Base-by-base conservation (phyloP, 2,888 invertebrate genomes). In the Drosophila meridiana region DNA sequence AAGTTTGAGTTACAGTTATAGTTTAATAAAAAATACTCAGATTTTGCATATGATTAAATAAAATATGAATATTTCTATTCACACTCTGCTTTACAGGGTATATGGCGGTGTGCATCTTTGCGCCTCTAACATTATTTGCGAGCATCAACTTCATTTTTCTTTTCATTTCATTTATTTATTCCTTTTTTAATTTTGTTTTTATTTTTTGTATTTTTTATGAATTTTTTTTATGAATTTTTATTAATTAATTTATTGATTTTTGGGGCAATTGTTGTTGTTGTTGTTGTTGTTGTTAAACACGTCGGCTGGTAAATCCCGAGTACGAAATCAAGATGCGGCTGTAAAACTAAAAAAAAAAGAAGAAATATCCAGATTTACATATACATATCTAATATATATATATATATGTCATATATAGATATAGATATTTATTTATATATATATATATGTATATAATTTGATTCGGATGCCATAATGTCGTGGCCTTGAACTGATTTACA, bases 191-290 rank as follows among this genome's bases (percentile, higher is more conserved):
- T 34, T 50, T 50, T 32, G 5, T 9, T 50, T n/a, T n/a, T 3
- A 42, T 36, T 36, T 36, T 4, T 38, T 13, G 11, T 36, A 8
- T 7, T 7, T 38, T 38, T 38, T 38, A 4, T 38, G 20, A 20
- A 20, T 20, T 4, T 32, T 50, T 50, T 20, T 34, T 45, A 62
- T 68, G 56, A 53, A 61, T 71, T 69, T 84, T 84, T 74, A 82
- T 78, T 80, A 85, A 80, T 80, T 76, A 69, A 82, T 85, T 87
- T 87, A 81, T 87, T 84, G 84, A 78, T 76, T 78, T 86, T 83
- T 70, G 53, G 60, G 58, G 74, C 78, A 85, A 84, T 80, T 87
- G 84, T 85, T 82, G 78, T 64, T 76, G 48, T 30, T 28, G 79
- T 85, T 28, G 79, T 85, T 82, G 77, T 61, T 76, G 50, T 32